Evolutionary conservation across 1,140 invertebrate species (phyloP), one percentile per base, ranked within the genome.

Genomic region (Luehdorfia chinensis): DNA sequence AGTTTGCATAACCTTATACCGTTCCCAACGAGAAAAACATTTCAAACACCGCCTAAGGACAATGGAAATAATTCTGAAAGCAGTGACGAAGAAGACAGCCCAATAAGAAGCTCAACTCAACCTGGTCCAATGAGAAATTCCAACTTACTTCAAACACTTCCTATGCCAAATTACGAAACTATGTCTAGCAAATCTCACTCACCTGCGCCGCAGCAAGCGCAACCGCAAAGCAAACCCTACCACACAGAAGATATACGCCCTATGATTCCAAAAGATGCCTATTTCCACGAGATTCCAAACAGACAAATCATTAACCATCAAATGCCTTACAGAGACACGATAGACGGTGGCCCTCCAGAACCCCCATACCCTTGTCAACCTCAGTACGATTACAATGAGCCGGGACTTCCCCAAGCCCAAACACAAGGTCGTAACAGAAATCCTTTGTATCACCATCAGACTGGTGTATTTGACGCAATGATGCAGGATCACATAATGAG

Each of bases 261-360:
- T n/a, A 72, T 76, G 63, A 87, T 90, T 39, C 89, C 89, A 8
- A 90, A 90, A 78, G 89, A 90, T 66, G 89, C 89, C 2, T 90
- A 90, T 58, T 90, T 90, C 51, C 89, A 90, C 47, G 88, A 90
- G 19, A 84, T 90, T 41, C 87, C 89, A 0, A 89, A 89, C 61
- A 64, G 75, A 55, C 76, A 75, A 28, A 52, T 71, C 4, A n/a
- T n/a, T n/a, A 71, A 78, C 39, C 76, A 81, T 32, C 80, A 78
- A 49, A 68, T 78, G 69, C 75, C 74, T 0, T 85, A 79, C 33
- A 61, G 62, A 27, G 64, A 75, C 1, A 60, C 74, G 49, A 54
- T 61, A 13, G 75, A 83, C 12, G 75, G 66, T 9, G 70, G 75
- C 19, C 47, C 69, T 2, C 75, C 74, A 2, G 43, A 56, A 7